Base-by-base conservation (phyloP, 2,797 vertebrate species). In the Linurgus olivaceus region DNA sequence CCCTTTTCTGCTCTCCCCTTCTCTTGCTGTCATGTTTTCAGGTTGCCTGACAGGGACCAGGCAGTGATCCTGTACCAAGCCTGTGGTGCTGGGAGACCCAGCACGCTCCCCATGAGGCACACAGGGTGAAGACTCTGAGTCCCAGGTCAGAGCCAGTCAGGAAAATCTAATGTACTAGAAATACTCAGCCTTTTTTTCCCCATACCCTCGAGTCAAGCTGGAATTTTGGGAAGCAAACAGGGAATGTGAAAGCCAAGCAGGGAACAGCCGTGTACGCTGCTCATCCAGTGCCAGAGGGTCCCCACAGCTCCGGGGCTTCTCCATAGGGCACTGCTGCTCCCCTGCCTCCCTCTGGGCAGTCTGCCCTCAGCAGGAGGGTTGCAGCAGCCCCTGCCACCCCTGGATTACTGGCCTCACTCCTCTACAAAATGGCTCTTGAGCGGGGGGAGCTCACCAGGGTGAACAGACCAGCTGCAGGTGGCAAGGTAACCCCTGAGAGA, bases 201-300 rank as follows among this genome's bases (percentile, higher is more conserved):
- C 37, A 9, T 57, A 25, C 29, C 18, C 6, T 86, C n/a, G 16
- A 68, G 17, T 58, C 63, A 68, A 31, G 35, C 55, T 72, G n/a
- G 38, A 83, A 12, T 17, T 63, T 51, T n/a, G 52, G 42, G 62
- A 91, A 33, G 13, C 26, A 40, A 76, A 38, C 17, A 29, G 1
- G 0, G 13, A 45, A 26, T 35, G 24, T 31, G 42, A 55, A 85
- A 82, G 44, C 33, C 4, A 6, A 48, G 37, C 5, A 2, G 51
- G 67, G 45, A 88, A 24, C 26, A 42, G 52, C 37, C 0, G 0
- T 31, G 29, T 7, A 11, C 5, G 0, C 44, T 50, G 38, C 31
- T 59, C 1, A 0, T 54, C 66, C 38, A 21, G 4, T 11, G 8
- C 70, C 23, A 1, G 23, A 6, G 9, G 47, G 8, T n/a, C 18